Conservation (phyloP, 2,797 vertebrate species). For the Diceros bicornis region DNA sequence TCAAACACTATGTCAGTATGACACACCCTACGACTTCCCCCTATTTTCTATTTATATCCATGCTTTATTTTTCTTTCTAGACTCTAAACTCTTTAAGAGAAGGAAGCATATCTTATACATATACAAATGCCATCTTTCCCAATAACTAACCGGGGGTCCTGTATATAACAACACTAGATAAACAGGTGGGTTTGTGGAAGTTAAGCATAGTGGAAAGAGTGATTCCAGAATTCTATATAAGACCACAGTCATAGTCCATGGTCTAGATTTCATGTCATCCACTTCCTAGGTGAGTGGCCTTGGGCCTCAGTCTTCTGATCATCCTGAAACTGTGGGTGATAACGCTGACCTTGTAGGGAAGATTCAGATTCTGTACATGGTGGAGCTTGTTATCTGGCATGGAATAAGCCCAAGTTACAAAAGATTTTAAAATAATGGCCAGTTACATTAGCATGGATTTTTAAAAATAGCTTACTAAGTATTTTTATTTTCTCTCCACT, state of each 20-base stretch:
- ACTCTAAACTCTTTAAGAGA: neutral
- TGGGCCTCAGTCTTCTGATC: neutral
- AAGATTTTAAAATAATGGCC: neutral
- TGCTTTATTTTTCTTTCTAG: conserved; percentile 2
- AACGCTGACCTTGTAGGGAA: neutral
- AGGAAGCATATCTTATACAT: neutral
- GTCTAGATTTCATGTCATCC: neutral
- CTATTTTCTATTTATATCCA: neutral
- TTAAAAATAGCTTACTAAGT: neutral
- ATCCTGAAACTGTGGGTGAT: neutral
- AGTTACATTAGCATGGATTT: neutral
- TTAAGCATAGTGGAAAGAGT: neutral
- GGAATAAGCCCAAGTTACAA: neutral
- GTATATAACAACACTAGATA: neutral
- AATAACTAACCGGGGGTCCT: neutral
- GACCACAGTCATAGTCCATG: neutral
- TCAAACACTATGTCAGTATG: neutral
- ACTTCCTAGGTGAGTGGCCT: neutral
- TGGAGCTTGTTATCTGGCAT: neutral
- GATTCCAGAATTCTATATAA: neutral
- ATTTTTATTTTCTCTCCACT: neutral
- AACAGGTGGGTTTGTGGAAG: neutral
- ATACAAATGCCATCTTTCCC: neutral
- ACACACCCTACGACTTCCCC: neutral
- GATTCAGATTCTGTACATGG: neutral